phyloP scores from a whole-genome alignment of 1,140 invertebrate species.

The Hylaeus volcanicus region DNA sequence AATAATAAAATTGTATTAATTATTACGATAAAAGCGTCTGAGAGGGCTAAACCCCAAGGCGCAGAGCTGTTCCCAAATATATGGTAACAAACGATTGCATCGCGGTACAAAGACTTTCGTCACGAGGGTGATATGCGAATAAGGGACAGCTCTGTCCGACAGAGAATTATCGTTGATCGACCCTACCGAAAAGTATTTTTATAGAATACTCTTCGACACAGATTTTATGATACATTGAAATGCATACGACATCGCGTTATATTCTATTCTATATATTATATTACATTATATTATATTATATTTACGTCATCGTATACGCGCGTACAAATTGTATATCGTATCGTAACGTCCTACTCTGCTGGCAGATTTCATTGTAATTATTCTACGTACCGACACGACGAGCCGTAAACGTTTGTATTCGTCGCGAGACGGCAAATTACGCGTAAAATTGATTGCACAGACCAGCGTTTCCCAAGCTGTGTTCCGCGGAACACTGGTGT shows the following conservation, averaged over 20 bases:
- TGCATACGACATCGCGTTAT: constrained; percentile 50
- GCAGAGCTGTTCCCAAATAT: not conserved
- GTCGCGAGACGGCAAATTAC: no score
- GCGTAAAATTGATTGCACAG: no score
- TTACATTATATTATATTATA: constrained; percentile 29
- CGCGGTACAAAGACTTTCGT: not conserved
- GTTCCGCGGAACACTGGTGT: no score
- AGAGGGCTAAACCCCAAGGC: not conserved
- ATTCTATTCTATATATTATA: constrained; percentile 51
- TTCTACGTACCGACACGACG: not conserved
- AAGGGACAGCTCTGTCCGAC: not conserved
- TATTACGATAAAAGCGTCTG: not conserved
- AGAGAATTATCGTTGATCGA: constrained; percentile 12
- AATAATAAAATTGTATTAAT: no score
- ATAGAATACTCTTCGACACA: constrained; percentile 60
- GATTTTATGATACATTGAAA: constrained; percentile 49
- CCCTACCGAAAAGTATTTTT: constrained; percentile 71
- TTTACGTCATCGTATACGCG: constrained; percentile 38
- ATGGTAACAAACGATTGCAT: not conserved
- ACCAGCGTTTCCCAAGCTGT: no score
- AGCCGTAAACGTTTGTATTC: constrained; percentile 6
- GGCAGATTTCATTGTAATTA: constrained; percentile 41
- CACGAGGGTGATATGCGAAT: not conserved
- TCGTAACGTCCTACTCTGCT: constrained; percentile 35
- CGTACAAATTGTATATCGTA: constrained; percentile 36